phyloP scores from a whole-genome alignment of 1,140 invertebrate genomes.

The Penaeus chinensis region DNA sequence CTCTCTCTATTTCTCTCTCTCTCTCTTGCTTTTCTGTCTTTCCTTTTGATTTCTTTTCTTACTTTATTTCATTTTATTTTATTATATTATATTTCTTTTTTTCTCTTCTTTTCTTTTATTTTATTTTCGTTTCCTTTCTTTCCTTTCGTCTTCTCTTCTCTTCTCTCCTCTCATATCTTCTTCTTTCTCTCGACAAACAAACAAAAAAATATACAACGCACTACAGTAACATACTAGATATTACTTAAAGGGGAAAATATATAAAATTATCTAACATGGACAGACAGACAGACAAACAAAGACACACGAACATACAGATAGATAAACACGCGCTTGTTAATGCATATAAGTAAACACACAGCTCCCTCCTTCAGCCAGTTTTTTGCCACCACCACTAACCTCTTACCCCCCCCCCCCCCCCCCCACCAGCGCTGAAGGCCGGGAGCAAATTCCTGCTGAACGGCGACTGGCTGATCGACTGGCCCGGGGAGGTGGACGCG shows the following conservation, averaged over 20 bases:
- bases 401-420: neutral
- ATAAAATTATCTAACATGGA: neutral
- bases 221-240: too few relatives aligned
- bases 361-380: neutral
- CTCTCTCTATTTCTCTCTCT: neutral
- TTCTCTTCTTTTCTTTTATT: neutral
- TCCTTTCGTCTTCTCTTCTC: too few relatives aligned
- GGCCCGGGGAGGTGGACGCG: constrained; percentile 66
- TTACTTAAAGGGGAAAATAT: too few relatives aligned
- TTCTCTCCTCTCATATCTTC: neutral
- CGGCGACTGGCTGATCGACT: constrained; percentile 66
- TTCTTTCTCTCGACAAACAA: neutral
- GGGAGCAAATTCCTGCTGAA: constrained; percentile 66
- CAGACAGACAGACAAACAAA: constrained; percentile 23
- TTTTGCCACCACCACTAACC: neutral
- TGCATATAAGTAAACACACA: neutral
- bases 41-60: constrained; percentile 14
- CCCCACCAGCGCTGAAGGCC: constrained; percentile 54
- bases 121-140: too few relatives aligned
- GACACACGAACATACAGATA: constrained; percentile 37
- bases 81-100: neutral
- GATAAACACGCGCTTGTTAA: neutral
- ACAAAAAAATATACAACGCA: too few relatives aligned
- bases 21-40: neutral
- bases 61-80: neutral